Percentiles rank a stretch among this genome's conserved stretches.
These are phyloP conservation scores for Anniella stebbinsi DNA, from an alignment of 2,797 vertebrate species.

Conservation along the genomic window DNA sequence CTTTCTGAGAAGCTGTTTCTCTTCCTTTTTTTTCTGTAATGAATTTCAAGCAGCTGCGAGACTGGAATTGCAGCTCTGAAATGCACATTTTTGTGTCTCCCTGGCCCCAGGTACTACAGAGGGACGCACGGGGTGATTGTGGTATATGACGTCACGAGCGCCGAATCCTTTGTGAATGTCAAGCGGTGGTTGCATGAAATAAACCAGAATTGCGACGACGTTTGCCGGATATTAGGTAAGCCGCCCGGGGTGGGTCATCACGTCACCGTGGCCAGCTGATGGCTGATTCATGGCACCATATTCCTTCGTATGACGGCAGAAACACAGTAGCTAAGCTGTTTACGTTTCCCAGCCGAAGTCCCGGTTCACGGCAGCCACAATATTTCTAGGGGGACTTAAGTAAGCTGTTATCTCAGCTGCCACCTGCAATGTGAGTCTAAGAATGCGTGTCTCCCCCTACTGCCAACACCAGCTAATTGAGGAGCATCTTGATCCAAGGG, in stretches of 20 bases:
- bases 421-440: not conserved
- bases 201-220: slow-evolving; percentile 98
- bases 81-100: not conserved
- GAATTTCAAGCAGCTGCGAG: not conserved
- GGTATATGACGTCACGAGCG: slow-evolving; percentile 97
- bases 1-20: too few species aligned
- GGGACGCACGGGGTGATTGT: slow-evolving; percentile 98
- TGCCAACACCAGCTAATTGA: not conserved
- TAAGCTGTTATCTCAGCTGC: not conserved
- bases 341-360: not conserved
- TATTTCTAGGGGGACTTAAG: not conserved
- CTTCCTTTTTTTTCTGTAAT: too few species aligned
- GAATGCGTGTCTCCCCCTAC: not conserved
- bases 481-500: too few species aligned
- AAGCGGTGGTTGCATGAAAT: slow-evolving; percentile 99
- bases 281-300: not conserved
- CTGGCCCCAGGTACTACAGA: slow-evolving; percentile 90
- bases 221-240: slow-evolving; percentile 98
- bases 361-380: not conserved
- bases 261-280: not conserved
- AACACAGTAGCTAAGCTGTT: not conserved
- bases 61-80: not conserved
- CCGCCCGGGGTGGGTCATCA: not conserved
- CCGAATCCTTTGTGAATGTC: slow-evolving; percentile 99
- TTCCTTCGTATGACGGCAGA: not conserved